Evolutionary conservation across 2,888 invertebrate species (phyloP), one percentile per base, ranked within the genome.

Genomic region (Crocallis elinguaria): DNA sequence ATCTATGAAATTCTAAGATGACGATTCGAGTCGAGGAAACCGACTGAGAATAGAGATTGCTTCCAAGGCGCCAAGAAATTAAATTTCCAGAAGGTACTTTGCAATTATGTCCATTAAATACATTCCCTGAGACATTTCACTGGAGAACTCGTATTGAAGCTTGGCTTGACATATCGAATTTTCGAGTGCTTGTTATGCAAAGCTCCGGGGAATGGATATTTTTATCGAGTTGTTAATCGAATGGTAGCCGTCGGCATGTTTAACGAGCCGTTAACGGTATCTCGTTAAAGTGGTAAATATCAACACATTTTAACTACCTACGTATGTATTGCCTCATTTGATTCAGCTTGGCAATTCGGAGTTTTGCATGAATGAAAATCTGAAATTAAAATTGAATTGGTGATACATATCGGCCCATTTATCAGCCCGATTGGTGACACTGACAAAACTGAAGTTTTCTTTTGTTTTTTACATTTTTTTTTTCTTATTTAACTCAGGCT

Each of bases 161-260:
- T 33, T 41, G 35, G 12, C 45, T 51, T 30, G 16, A 45, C 44
- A 44, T 29, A 45, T 51, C 51, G 45, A 44, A 44, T 50, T 51
- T 51, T 39, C 35, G 39, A 51, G 51, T 7, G 29, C 39, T 51
- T 35, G 51, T 45, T 45, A 51, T 32, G 45, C 16, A 21, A 7
- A 17, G 3, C 44, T 27, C 37, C n/a, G 16, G 29, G 25, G 21
- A 39, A 29, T 23, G 9, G 39, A 51, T 39, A 44, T 39, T 44
- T 49, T 44, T 51, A 35, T 38, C 44, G 44, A 27, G 17, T 51
- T 19, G 44, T 45, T 51, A 44, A 51, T 51, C 44, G 51, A 44
- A 39, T 38, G 32, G 38, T 16, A 27, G 29, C 27, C 23, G 39
- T 17, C 27, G 32, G 32, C 37, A 37, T 50, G 49, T 43, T 30